Evolutionary conservation across 2,888 invertebrate genomes (phyloP), one percentile per base, ranked within the genome.

Genomic region (Malacosoma neustria): DNA sequence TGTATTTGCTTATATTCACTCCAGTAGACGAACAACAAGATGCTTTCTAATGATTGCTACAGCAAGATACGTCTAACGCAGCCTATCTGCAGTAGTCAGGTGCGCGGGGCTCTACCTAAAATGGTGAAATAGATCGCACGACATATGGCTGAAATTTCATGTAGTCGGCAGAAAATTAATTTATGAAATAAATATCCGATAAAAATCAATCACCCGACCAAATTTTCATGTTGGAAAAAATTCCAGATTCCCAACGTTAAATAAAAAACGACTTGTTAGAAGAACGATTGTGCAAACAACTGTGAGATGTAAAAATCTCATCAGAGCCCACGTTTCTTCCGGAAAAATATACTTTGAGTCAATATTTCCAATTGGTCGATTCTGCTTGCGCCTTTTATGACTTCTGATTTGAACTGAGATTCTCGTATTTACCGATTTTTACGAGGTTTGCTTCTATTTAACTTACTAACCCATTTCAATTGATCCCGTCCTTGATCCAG

Each of bases 311-410:
- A 22, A 22, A 22, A 22, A 22, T 22, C 22, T 22, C 22, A 22
- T 22, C 22, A 22, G 22, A 22, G 2, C 22, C 22, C 22, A 22
- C 22, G 22, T 22, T 22, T 22, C 22, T 22, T 22, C 22, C 22
- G 22, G 22, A 22, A 22, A 22, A 22, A 22, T 22, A 22, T 22
- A 22, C 22, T 22, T 22, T 45, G 42, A 47, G 46, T 48, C 50
- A 50, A 50, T 50, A 48, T 50, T 50, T 41, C 46, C 44, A 42
- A 38, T 41, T 43, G 48, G 44, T 44, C 36, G 42, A 39, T 39
- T 43, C 43, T 43, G 46, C 22, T 22, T 22, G 22, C 9, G 22
- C 22, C 22, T 6, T 22, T 22, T 22, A 22, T 9, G 22, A 22
- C 22, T 22, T 5, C 6, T 22, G 22, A 22, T 22, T 22, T 22